These are phyloP conservation scores for Lamellibrachia satsuma DNA, from an alignment of 2,888 invertebrate species.

Conservation along the genomic window DNA sequence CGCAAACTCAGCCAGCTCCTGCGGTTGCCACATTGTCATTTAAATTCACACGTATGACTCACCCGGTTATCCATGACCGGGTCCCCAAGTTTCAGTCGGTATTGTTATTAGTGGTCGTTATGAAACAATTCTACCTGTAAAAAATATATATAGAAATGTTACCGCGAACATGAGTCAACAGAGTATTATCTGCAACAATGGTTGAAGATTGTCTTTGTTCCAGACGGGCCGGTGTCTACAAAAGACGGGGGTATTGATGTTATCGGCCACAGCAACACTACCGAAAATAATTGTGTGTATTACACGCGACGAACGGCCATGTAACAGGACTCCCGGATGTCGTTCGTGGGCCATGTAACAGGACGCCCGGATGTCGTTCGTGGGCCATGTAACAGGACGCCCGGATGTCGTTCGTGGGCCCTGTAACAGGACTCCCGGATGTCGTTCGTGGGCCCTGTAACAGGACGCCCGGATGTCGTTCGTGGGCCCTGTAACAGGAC, in stretches of 20 bases:
- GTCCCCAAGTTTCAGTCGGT: background rate
- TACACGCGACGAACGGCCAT: background rate
- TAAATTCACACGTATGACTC: background rate
- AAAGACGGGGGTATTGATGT: background rate
- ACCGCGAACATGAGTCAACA: background rate
- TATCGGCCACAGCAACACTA: background rate
- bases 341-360: too few species aligned
- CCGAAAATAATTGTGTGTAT: background rate
- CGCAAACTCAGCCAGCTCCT: background rate
- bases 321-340: background rate
- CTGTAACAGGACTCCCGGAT: background rate
- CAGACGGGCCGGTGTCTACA: background rate
- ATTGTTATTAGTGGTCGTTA: background rate
- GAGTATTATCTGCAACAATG: background rate
- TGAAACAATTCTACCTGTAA: background rate
- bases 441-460: background rate
- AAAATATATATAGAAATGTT: background rate
- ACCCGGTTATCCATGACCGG: background rate
- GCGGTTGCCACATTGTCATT: background rate
- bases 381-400: background rate
- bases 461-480: background rate
- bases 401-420: background rate
- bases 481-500: background rate
- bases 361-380: background rate
- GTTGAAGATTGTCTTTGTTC: background rate